Percentiles rank a stretch among this genome's conserved stretches.
Conservation (phyloP, 2,888 invertebrate genomes). For the Drosophila multiciliata region DNA sequence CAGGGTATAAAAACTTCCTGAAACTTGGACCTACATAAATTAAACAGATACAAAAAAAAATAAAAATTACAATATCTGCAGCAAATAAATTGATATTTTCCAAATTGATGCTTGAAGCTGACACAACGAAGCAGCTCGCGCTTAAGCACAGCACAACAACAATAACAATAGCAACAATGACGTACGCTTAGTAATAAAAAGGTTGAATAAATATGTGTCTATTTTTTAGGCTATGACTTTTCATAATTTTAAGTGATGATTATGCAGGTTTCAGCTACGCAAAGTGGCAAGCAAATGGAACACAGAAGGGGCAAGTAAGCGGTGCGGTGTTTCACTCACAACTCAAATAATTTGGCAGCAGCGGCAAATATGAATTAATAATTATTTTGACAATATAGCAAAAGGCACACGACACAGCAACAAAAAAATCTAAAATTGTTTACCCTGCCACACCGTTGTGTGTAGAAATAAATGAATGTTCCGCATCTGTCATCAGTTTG, state of each 20-base stretch:
- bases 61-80: conserved; percentile 63
- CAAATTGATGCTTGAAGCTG: conserved; percentile 53
- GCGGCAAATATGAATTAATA: conserved; percentile 70
- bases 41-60: conserved; percentile 8
- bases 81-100: conserved; percentile 67
- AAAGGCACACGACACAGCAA: conserved; percentile 72
- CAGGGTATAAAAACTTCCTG: conserved; percentile 51
- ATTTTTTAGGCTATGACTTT: conserved; percentile 67
- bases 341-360: conserved; percentile 58
- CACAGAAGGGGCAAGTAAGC: not conserved
- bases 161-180: conserved; percentile 24
- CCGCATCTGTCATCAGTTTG: conserved; percentile 72
- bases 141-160: conserved; percentile 61
- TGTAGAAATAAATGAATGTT: conserved; percentile 63
- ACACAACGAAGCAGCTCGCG: conserved; percentile 57
- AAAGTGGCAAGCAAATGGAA: conserved; percentile 29
- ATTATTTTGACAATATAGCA: conserved; percentile 67
- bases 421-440: conserved; percentile 18
- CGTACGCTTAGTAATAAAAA: conserved; percentile 41
- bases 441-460: conserved; percentile 11
- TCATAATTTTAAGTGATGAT: conserved; percentile 79
- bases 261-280: conserved; percentile 66
- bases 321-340: conserved; percentile 16
- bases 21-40: conserved; percentile 35
- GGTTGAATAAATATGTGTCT: conserved; percentile 48